phyloP scores from a whole-genome alignment of 2,888 invertebrate genomes.

The Zygaena filipendulae region DNA sequence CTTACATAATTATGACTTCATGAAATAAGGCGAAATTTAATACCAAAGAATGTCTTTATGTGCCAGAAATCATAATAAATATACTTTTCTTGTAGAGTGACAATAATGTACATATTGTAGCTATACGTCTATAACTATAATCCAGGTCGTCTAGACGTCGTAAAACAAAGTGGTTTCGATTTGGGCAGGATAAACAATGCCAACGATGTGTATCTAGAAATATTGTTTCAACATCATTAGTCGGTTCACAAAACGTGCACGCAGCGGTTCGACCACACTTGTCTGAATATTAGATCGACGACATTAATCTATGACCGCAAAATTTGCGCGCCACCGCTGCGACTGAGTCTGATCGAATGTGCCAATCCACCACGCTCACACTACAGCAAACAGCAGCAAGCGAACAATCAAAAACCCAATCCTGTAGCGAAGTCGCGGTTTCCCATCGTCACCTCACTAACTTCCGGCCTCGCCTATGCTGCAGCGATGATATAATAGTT shows the following conservation, averaged over 20 bases:
- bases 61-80: no score
- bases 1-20: no score
- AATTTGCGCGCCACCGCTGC: conserved; percentile 11
- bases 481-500: no score
- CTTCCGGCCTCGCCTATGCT: conserved; percentile 21
- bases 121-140: background rate
- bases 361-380: conserved; percentile 3
- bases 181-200: no score
- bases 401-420: conserved; percentile 51
- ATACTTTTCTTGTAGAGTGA: no score
- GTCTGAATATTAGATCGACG: conserved; percentile 57
- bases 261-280: conserved; percentile 32
- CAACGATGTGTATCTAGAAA: no score
- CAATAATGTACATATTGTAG: background rate
- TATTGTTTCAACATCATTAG: background rate
- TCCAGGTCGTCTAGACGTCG: background rate
- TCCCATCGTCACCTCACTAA: conserved; percentile 39
- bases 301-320: conserved; percentile 47
- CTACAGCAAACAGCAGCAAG: no score
- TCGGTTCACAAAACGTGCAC: conserved; percentile 12
- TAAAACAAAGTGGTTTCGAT: background rate
- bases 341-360: no score
- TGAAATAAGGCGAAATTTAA: no score
- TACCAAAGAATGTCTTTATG: no score
- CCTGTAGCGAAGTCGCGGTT: conserved; percentile 41